Conservation (phyloP, 1,140 invertebrate genomes). For the Bombus polaris region DNA sequence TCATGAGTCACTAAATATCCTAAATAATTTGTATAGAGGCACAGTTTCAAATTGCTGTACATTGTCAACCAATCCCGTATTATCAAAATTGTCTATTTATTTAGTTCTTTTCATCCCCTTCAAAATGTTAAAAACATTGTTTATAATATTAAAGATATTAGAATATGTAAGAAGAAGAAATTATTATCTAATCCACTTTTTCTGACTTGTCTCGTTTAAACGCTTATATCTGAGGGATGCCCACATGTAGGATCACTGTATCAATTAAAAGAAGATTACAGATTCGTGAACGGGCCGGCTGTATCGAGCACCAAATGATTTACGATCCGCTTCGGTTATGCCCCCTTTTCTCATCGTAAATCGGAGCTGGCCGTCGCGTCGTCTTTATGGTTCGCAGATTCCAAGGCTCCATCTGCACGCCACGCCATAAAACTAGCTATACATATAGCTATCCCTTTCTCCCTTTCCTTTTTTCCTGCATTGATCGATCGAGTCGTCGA, state of each 20-base stretch:
- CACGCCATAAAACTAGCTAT: constrained; percentile 52
- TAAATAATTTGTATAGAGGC: background rate
- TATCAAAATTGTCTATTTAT: no score
- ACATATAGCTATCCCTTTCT: background rate
- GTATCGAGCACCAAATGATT: background rate
- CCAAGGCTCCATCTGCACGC: constrained; percentile 21
- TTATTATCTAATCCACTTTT: background rate
- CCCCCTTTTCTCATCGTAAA: constrained; percentile 46
- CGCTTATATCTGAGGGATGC: background rate
- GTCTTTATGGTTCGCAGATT: constrained; percentile 49
- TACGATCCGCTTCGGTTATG: constrained; percentile 15
- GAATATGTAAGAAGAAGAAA: no score
- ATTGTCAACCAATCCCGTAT: no score
- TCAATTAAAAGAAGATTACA: constrained; percentile 10
- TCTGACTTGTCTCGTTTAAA: background rate
- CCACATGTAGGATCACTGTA: background rate
- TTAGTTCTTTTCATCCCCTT: no score
- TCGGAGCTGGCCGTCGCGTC: background rate
- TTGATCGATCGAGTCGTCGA: constrained; percentile 51
- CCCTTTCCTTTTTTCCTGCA: constrained; percentile 4
- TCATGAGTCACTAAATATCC: background rate
- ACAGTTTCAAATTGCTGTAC: background rate
- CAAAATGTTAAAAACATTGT: no score
- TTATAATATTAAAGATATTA: no score
- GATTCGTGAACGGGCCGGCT: background rate